These are phyloP conservation scores for Hydropsyche tenuis DNA, from an alignment of 1,140 invertebrate genomes.

Conservation along the genomic window DNA sequence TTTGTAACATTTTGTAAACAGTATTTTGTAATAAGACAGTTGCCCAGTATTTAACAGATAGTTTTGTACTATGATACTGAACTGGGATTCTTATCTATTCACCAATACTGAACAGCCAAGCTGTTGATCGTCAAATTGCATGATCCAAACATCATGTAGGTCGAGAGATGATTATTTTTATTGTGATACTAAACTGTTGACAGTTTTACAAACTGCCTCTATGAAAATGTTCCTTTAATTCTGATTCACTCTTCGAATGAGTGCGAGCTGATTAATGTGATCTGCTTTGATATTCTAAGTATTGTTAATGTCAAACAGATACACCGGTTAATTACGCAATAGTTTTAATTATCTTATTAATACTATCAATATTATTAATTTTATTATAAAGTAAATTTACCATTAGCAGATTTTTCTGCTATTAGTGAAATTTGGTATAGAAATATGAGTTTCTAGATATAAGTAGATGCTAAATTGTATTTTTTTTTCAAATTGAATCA, in stretches of 20 bases:
- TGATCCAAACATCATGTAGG: background rate
- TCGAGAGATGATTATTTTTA: conserved; percentile 39
- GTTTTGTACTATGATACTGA: background rate
- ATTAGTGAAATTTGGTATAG: conserved; percentile 46
- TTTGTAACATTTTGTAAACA: conserved; percentile 29
- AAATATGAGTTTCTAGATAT: conserved; percentile 34
- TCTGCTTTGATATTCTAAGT: conserved; percentile 34
- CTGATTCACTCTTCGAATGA: conserved; percentile 36
- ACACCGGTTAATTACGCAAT: conserved; percentile 39
- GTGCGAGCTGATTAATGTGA: conserved; percentile 22
- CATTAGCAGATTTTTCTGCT: conserved; percentile 39
- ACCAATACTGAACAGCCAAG: conserved; percentile 23
- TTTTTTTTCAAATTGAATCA: conserved; percentile 21
- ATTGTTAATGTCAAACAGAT: conserved; percentile 31
- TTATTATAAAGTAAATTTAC: conserved; percentile 42
- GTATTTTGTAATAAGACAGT: background rate
- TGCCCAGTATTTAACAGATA: conserved; percentile 3
- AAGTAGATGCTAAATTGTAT: conserved; percentile 49
- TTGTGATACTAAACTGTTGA: conserved; percentile 49
- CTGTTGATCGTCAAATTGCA: conserved; percentile 19
- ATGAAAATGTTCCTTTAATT: conserved; percentile 49
- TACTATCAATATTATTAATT: conserved; percentile 1
- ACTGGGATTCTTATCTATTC: conserved; percentile 12
- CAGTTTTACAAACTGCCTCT: conserved; percentile 50
- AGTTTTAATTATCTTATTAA: conserved; percentile 41